These are phyloP conservation scores for Scaptomyza montana DNA, from an alignment of 1,140 invertebrate species.

Conservation along the genomic window DNA sequence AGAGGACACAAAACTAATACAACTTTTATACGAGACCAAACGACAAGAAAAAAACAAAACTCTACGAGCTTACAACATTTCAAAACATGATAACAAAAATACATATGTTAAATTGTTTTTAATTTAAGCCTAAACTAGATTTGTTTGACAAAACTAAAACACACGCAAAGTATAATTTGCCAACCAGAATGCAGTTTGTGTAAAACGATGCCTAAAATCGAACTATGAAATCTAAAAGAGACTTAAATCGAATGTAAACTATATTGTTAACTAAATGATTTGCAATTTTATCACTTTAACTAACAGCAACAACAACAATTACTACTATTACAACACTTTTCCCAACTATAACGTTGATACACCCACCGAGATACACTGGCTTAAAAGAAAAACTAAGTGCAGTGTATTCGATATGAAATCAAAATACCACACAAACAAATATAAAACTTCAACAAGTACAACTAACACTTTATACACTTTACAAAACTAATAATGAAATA, in stretches of 20 bases:
- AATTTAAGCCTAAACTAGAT: constrained; percentile 4
- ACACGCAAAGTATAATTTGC: neutral
- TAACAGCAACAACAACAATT: too few relatives aligned
- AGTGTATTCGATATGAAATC: neutral
- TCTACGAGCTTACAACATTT: constrained; percentile 74
- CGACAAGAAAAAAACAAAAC: constrained; percentile 38
- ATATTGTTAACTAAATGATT: neutral
- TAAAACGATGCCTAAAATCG: constrained; percentile 2
- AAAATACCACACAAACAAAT: constrained; percentile 4
- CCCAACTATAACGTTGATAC: constrained; percentile 31
- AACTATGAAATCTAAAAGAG: constrained; percentile 5
- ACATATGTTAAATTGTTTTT: constrained; percentile 9
- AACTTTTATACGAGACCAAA: constrained; percentile 66
- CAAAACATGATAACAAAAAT: constrained; percentile 19
- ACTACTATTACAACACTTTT: neutral
- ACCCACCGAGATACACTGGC: constrained; percentile 33
- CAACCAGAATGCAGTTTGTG: constrained; percentile 3
- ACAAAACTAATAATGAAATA: neutral
- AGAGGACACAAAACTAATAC: constrained; percentile 43
- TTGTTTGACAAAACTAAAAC: neutral
- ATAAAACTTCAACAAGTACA: constrained; percentile 2
- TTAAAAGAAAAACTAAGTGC: neutral
- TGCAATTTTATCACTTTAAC: neutral
- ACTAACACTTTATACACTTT: neutral
- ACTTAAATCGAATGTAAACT: constrained; percentile 5